Conservation (phyloP, 2,888 invertebrate genomes). For the Cosmia trapezina region DNA sequence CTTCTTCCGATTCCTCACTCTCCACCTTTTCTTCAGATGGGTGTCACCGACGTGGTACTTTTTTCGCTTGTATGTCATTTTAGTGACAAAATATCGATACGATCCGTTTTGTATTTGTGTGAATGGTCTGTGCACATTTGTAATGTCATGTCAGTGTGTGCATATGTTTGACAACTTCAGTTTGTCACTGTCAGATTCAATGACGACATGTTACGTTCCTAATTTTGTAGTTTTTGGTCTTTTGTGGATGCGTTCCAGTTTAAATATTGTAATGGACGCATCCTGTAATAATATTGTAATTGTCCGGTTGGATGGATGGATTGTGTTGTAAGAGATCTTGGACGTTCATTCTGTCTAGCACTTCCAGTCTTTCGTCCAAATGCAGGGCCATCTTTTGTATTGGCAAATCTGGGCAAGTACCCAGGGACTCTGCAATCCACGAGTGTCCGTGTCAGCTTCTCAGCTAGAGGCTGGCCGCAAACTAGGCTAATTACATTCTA, state of each 20-base stretch:
- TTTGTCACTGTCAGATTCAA: slow-evolving; percentile 23
- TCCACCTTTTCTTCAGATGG: slow-evolving; percentile 94
- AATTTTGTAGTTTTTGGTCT: slow-evolving; percentile 7
- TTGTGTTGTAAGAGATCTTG: too few species aligned
- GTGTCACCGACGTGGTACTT: slow-evolving; percentile 95
- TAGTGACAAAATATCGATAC: slow-evolving; percentile 42
- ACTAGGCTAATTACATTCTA: too few species aligned
- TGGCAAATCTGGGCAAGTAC: too few species aligned
- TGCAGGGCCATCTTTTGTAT: too few species aligned
- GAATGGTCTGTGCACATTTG: slow-evolving; percentile 15
- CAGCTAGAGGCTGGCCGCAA: too few species aligned
- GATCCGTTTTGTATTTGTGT: slow-evolving; percentile 12
- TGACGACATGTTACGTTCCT: background rate
- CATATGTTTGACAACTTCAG: slow-evolving; percentile 12
- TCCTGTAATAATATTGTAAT: too few species aligned
- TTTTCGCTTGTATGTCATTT: slow-evolving; percentile 94
- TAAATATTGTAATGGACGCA: too few species aligned
- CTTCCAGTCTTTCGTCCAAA: too few species aligned
- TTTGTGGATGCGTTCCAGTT: background rate
- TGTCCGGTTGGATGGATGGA: too few species aligned
- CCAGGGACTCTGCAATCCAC: too few species aligned
- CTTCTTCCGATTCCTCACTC: slow-evolving; percentile 93
- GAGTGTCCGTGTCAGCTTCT: too few species aligned
- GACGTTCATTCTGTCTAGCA: too few species aligned
- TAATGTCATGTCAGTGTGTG: slow-evolving; percentile 28